phyloP scores from a whole-genome alignment of 2,113 vertebrate species.

The Mohoua ochrocephala region DNA sequence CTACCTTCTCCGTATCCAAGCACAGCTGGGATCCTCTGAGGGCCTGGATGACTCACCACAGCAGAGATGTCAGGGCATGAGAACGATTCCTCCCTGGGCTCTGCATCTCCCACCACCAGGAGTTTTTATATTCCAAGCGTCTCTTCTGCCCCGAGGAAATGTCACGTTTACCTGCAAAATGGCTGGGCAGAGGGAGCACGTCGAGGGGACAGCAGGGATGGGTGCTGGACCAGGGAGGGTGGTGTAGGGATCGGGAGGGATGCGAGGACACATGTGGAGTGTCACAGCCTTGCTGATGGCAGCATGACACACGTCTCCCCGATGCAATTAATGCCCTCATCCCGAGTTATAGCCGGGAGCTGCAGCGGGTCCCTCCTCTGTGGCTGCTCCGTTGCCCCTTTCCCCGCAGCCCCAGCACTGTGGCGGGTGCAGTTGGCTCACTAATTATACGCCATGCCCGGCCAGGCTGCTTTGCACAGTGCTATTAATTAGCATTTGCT shows the following conservation, averaged over 20 bases:
- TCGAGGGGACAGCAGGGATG: background rate
- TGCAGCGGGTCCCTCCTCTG: rapidly evolving
- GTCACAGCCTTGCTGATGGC: rapidly evolving
- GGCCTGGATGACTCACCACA: constrained; percentile 8
- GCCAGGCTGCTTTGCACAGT: background rate
- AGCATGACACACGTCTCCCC: rapidly evolving
- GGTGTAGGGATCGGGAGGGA: background rate
- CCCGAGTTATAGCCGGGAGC: rapidly evolving
- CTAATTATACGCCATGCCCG: background rate
- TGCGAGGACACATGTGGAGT: rapidly evolving
- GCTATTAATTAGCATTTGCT: background rate
- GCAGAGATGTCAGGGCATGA: background rate
- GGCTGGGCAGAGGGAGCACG: background rate
- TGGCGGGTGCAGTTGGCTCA: background rate
- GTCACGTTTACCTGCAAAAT: background rate
- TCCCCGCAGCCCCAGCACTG: background rate
- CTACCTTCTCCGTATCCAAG: background rate
- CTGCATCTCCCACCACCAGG: background rate
- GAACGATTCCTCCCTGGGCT: background rate
- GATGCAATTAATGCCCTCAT: rapidly evolving
- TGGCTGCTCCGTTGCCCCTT: background rate
- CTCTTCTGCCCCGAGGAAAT: background rate
- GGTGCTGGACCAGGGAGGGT: background rate
- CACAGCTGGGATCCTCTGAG: background rate
- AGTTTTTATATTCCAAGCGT: background rate